These are phyloP conservation scores for Syndactyla subalaris DNA, from an alignment of 2,797 vertebrate species.

Conservation along the genomic window DNA sequence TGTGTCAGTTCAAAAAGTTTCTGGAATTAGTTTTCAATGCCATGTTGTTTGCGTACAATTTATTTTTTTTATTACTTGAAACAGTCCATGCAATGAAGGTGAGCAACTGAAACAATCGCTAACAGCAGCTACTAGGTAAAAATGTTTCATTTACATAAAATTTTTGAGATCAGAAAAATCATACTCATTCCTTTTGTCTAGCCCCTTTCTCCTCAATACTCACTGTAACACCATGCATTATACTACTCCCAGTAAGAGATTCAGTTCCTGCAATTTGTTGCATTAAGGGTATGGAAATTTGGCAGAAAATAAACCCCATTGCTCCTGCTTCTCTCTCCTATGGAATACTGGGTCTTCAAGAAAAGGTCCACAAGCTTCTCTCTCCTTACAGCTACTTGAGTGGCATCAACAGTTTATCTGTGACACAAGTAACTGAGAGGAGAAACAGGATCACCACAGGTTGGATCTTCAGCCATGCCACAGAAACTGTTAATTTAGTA, in stretches of 20 bases:
- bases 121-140: neutral
- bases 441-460: neutral
- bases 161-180: neutral
- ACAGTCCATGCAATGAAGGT: neutral
- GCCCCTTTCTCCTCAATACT: neutral
- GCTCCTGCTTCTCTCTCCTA: neutral
- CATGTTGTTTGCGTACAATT: neutral
- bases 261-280: neutral
- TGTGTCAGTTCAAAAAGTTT: neutral
- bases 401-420: neutral
- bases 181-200: neutral
- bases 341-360: neutral
- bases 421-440: neutral
- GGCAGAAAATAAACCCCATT: neutral
- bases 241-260: neutral
- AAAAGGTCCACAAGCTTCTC: neutral
- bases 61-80: neutral
- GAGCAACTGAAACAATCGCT: neutral
- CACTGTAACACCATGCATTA: neutral
- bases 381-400: neutral
- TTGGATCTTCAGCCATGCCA: neutral
- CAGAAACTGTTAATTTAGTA: neutral
- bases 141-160: neutral
- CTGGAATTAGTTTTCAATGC: neutral
- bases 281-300: neutral